phyloP scores from a whole-genome alignment of 2,113 vertebrate species.

The Pardalotus punctatus region DNA sequence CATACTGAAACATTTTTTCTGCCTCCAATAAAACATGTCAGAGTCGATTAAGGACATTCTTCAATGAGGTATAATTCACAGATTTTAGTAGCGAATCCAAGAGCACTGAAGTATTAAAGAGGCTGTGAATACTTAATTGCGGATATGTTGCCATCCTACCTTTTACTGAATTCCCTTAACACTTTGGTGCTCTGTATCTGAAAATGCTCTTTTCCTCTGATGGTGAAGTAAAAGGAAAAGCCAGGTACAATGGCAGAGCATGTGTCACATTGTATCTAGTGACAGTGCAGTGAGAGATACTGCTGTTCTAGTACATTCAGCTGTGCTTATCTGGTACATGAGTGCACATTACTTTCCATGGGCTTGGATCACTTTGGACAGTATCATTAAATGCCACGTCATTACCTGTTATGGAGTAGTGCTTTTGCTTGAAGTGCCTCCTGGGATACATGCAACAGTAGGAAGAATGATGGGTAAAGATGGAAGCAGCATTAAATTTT shows the following conservation, averaged over 20 bases:
- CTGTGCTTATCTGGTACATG: constrained; percentile 93
- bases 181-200: constrained; percentile 65
- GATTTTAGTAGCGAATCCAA: constrained; percentile 73
- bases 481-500: constrained; percentile 96
- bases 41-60: constrained; percentile 83
- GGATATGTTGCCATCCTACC: constrained; percentile 68
- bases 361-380: constrained; percentile 96
- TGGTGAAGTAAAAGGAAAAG: constrained; percentile 70
- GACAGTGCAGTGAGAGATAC: constrained; percentile 89
- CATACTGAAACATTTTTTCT: constrained; percentile 85
- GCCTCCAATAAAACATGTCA: constrained; percentile 84
- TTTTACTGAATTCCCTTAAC: constrained; percentile 68
- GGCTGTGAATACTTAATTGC: constrained; percentile 80
- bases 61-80: constrained; percentile 81
- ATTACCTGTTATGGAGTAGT: constrained; percentile 97
- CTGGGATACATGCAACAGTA: constrained; percentile 78
- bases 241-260: constrained; percentile 77
- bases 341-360: constrained; percentile 89
- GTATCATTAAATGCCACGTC: constrained; percentile 99
- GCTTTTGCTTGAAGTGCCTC: constrained; percentile 86
- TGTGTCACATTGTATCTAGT: constrained; percentile 92
- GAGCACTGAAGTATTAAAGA: constrained; percentile 78
- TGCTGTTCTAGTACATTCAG: constrained; percentile 78
- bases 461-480: constrained; percentile 86
- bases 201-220: constrained; percentile 68